phyloP scores from a whole-genome alignment of 64 coral and sea anemone genomes.

The Montipora capricornis region DNA sequence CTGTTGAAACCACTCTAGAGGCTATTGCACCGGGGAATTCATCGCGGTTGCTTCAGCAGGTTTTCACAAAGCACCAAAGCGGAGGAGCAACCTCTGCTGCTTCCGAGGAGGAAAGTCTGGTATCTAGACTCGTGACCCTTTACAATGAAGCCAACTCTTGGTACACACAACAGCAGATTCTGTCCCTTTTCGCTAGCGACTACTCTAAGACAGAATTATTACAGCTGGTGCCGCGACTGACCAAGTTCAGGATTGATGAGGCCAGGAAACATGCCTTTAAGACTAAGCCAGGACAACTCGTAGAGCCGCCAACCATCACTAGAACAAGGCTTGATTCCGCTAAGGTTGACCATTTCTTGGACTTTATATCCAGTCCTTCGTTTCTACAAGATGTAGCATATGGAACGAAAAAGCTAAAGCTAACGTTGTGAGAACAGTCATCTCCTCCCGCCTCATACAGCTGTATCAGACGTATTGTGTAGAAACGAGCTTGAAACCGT shows the following conservation, averaged over 20 bases:
- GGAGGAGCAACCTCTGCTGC: neutral
- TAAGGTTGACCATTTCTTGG: neutral
- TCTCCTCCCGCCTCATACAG: slow-evolving; percentile 10
- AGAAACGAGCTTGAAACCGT: neutral
- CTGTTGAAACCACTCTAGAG: too few species aligned
- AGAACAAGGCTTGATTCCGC: neutral
- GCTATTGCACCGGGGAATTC: too few species aligned
- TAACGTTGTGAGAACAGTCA: slow-evolving; percentile 33
- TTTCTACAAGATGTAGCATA: slow-evolving; percentile 10
- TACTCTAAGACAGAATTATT: too few species aligned
- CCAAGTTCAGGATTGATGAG: slow-evolving; percentile 25
- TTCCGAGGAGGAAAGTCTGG: too few species aligned
- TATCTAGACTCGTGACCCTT: too few species aligned
- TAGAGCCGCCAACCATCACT: neutral
- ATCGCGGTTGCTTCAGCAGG: too few species aligned
- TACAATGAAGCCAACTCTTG: too few species aligned
- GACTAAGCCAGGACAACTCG: slow-evolving; percentile 7
- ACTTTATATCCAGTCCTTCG: neutral
- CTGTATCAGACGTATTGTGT: slow-evolving; percentile 8
- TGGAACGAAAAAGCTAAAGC: slow-evolving; percentile 30
- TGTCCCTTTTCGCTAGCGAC: too few species aligned
- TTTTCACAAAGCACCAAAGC: neutral
- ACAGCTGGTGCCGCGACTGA: neutral
- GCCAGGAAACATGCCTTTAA: slow-evolving; percentile 8
- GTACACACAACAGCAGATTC: too few species aligned